Percentiles rank a stretch among this genome's conserved stretches.
Conservation (phyloP, 2,113 vertebrate species). For the Epinephelus moara region DNA sequence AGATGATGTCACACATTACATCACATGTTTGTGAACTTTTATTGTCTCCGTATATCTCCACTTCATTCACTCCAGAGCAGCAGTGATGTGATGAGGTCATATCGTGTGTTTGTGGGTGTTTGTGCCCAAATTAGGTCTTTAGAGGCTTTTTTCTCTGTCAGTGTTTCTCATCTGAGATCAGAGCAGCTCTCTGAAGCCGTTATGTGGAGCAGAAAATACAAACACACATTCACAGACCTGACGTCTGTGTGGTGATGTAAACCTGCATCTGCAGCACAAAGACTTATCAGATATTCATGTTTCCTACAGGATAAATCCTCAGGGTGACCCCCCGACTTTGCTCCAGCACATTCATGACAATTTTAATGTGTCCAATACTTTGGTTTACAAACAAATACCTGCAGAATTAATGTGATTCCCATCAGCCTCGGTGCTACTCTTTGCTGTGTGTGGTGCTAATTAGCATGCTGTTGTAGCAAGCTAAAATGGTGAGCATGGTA, state of each 20-base stretch:
- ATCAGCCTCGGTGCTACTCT: too few species aligned
- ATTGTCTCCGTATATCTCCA: not conserved
- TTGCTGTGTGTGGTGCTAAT: too few species aligned
- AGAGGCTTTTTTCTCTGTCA: constrained; percentile 1
- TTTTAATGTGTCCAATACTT: too few species aligned
- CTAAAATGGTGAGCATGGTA: too few species aligned
- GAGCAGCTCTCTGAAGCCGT: constrained; percentile 13
- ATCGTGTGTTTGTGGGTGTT: not conserved
- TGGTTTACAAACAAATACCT: too few species aligned
- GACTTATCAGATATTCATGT: not conserved
- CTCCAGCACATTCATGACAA: too few species aligned
- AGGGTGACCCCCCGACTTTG: too few species aligned
- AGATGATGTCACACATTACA: constrained; percentile 27
- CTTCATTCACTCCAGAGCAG: not conserved
- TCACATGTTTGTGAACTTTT: not conserved
- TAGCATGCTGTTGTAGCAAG: too few species aligned
- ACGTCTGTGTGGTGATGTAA: constrained; percentile 2
- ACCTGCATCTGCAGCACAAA: not conserved
- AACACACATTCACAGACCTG: constrained; percentile 14
- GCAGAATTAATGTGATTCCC: too few species aligned
- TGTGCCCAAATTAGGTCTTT: constrained; percentile 41
- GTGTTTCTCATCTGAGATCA: constrained; percentile 19
- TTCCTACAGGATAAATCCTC: too few species aligned
- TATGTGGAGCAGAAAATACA: constrained; percentile 41
- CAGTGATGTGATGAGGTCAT: constrained; percentile 5